phyloP scores from a whole-genome alignment of 2,888 invertebrate species.

The Parnassius orleans region DNA sequence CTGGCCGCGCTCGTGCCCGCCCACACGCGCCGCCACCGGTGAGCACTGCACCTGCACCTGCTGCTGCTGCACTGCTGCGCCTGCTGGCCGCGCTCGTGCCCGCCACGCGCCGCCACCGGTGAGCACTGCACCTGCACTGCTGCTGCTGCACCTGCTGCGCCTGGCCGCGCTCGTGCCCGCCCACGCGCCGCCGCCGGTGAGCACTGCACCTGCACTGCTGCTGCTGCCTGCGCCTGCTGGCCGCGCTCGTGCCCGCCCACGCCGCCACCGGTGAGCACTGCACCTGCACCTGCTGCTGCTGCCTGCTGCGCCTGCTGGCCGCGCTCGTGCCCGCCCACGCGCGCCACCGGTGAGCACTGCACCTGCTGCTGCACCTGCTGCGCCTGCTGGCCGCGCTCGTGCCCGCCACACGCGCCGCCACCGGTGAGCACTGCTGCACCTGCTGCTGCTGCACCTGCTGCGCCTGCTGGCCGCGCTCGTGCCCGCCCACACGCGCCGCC shows the following conservation, averaged over 20 bases:
- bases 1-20: no score
- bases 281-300: conserved; percentile 29
- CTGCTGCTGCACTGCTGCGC: conserved; percentile 88
- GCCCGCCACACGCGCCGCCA: conserved; percentile 69
- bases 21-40: conserved; percentile 64
- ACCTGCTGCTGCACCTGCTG: no score
- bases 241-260: conserved; percentile 37
- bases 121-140: conserved; percentile 74
- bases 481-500: conserved; percentile 33
- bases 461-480: conserved; percentile 41
- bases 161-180: no score
- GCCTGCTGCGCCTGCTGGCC: neutral
- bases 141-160: no score
- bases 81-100: conserved; percentile 84
- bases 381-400: conserved; percentile 57
- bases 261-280: conserved; percentile 15
- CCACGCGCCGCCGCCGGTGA: no score
- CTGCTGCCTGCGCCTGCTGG: conserved; percentile 69
- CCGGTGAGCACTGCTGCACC: conserved; percentile 22
- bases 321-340: neutral
- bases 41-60: conserved; percentile 72
- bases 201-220: conserved; percentile 72
- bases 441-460: neutral
- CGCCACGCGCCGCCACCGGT: neutral
- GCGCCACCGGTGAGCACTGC: no score